Evolutionary conservation across 1,140 invertebrate species (phyloP), one percentile per base, ranked within the genome.

Genomic region (Agrilus planipennis): DNA sequence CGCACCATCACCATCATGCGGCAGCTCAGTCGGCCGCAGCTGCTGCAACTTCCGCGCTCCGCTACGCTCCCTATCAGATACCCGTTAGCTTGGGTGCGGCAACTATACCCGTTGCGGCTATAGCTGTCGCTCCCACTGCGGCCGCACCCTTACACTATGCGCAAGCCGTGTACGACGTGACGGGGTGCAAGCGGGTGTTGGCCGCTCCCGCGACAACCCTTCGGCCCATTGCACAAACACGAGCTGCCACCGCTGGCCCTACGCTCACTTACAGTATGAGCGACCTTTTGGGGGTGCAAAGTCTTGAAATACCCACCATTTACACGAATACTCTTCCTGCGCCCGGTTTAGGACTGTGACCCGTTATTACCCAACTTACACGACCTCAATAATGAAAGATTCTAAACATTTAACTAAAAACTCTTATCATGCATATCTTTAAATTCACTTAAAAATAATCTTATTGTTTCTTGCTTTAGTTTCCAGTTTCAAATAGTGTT

Each of bases 261-360:
- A 72, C 67, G 20, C 66, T 71, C 34, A 74, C 68, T 23, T 81
- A 81, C 58, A 76, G 72, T 22, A 76, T 81, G 67, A 77, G 70
- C 53, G 79, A 81, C 54, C 58, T 81, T 25, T 58, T 81, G 7
- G 74, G 73, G 1, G 70, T 80, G 15, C 77, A 76, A 47, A 70
- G 75, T 22, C 63, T 81, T 16, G 77, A 79, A 47, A 63, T 79
- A 54, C 37, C 52, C 3, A 67, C 75, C 11, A 62, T 79, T 3
- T 81, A 79, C 57, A 69, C 75, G 22, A 68, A 73, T 30, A 52
- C 57, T 16, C 43, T 57, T 43, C 75, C 70, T 0, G 64, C 69
- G 11, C 51, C 57, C 16, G 52, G 58, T 20, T 67, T 76, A 46
- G 77, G 77, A 14, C 76, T 86, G 12, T 58, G 53, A 55, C 22